Conservation (phyloP, 2,888 invertebrate species). For the Drosophila subsilvestris region DNA sequence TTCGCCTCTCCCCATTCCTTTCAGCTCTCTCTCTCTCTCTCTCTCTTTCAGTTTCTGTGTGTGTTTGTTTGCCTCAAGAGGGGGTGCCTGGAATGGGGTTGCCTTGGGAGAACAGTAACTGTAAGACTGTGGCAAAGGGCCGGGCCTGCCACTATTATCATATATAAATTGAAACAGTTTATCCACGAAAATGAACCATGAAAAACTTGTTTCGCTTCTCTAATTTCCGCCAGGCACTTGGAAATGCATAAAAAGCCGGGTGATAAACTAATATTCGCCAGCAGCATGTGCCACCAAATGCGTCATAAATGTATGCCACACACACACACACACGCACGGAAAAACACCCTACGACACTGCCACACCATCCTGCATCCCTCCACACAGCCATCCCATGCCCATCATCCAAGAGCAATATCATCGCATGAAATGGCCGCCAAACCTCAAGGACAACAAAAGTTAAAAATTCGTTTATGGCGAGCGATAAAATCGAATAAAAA, state of each 20-base stretch:
- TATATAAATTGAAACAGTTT: conserved; percentile 16
- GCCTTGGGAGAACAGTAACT: conserved; percentile 2
- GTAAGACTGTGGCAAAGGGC: conserved; percentile 2
- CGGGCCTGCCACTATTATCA: conserved; percentile 5
- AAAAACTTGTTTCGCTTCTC: conserved; percentile 38
- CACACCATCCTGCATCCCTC: neutral
- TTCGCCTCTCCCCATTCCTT: neutral
- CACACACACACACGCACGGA: conserved; percentile 1
- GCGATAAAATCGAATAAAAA: conserved; percentile 81
- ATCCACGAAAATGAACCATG: conserved; percentile 32
- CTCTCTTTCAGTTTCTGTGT: neutral
- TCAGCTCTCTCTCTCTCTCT: neutral
- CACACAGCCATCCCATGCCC: neutral
- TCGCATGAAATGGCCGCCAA: conserved; percentile 38
- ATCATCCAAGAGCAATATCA: conserved; percentile 5
- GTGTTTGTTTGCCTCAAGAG: neutral
- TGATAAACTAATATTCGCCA: conserved; percentile 66
- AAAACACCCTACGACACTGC: no score
- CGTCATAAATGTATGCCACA: conserved; percentile 40
- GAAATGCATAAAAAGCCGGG: conserved; percentile 61
- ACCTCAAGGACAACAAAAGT: conserved; percentile 67
- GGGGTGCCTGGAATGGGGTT: neutral
- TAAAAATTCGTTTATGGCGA: conserved; percentile 77
- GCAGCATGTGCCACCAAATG: conserved; percentile 49
- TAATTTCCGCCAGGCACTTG: conserved; percentile 51